Conservation (phyloP, 2,113 vertebrate species). For the Antechinus flavipes region DNA sequence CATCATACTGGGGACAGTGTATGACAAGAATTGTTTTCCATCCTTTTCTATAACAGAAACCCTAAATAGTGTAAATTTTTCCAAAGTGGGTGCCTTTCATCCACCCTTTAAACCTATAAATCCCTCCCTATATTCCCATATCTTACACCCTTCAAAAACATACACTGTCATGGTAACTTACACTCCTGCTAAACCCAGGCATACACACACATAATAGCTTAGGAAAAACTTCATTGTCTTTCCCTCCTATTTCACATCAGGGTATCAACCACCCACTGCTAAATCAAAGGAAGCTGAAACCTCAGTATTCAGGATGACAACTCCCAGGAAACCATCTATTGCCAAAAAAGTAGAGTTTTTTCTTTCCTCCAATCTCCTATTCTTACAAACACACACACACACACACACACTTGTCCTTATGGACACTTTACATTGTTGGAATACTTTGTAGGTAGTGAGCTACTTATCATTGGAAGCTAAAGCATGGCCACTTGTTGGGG, state of each 20-base stretch:
- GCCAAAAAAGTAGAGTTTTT: background rate
- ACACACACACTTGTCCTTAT: background rate
- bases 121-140: background rate
- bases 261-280: background rate
- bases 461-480: background rate
- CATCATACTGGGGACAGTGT: background rate
- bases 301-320: background rate
- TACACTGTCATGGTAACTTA: background rate
- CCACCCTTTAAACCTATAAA: background rate
- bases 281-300: background rate
- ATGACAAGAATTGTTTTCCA: background rate
- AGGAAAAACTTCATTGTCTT: background rate
- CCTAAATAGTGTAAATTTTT: background rate
- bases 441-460: background rate
- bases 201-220: background rate
- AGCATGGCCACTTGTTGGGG: constrained; percentile 2
- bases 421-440: background rate
- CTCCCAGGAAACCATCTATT: background rate
- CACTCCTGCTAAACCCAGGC: background rate
- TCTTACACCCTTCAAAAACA: background rate
- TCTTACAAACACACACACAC: background rate
- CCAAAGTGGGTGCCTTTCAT: background rate
- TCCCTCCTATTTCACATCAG: background rate
- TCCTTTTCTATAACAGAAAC: background rate
- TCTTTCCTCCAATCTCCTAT: background rate